These are phyloP conservation scores for Ambastaia sidthimunki DNA, from an alignment of 2,797 vertebrate species.

Conservation along the genomic window DNA sequence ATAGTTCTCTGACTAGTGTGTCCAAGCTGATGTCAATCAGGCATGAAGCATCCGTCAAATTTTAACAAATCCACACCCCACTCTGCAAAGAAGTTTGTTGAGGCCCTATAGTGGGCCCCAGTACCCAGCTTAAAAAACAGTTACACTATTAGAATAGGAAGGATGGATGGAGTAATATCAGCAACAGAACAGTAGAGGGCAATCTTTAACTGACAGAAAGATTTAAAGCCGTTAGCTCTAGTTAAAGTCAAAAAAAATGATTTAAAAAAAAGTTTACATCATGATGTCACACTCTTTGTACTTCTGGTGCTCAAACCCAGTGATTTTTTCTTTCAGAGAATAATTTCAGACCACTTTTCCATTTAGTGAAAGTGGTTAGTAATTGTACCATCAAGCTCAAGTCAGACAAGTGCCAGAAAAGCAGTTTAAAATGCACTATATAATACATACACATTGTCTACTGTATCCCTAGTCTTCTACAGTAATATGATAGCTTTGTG, in stretches of 20 bases:
- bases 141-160: not conserved
- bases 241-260: no score
- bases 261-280: not conserved
- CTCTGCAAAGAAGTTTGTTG: conserved; percentile 80
- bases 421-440: no score
- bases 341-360: no score
- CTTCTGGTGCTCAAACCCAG: no score
- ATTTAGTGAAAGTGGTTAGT: no score
- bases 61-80: conserved; percentile 95
- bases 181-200: conserved; percentile 28
- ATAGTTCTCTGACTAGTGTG: not conserved
- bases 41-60: conserved; percentile 88
- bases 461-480: not conserved
- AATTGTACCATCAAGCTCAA: no score
- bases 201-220: not conserved
- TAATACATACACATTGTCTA: no score
- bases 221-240: not conserved
- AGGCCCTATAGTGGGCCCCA: conserved; percentile 51
- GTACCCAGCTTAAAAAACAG: no score
- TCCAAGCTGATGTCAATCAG: conserved; percentile 69
- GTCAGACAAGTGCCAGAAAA: not conserved
- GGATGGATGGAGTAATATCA: not conserved
- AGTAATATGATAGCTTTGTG: not conserved
- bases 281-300: not conserved
- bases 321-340: no score